Evolutionary conservation across 2,113 vertebrate species (phyloP).

Genomic region (Sula dactylatra): DNA sequence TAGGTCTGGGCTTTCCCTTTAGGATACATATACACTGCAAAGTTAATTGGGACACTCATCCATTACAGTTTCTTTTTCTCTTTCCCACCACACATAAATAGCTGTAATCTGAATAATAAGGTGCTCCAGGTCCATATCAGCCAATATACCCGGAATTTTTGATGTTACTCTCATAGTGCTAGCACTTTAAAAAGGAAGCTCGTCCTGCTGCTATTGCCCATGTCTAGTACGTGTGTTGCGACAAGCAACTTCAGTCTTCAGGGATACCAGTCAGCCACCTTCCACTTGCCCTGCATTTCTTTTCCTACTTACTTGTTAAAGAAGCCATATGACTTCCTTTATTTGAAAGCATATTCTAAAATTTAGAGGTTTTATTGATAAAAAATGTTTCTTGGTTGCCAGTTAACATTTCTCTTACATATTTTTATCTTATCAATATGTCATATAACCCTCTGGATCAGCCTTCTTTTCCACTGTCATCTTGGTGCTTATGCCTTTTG

Average conservation of each 20-base stretch:
- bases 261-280: not conserved
- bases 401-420: not conserved
- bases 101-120: not conserved
- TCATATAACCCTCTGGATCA: not conserved
- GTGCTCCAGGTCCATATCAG: not conserved
- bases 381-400: not conserved
- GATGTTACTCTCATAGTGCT: not conserved
- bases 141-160: not conserved
- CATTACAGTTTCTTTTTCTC: not conserved
- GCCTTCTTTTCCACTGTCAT: not conserved
- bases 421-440: not conserved
- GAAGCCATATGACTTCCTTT: not conserved
- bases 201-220: not conserved
- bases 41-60: not conserved
- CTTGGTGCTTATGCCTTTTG: not conserved
- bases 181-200: not conserved
- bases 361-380: not conserved
- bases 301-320: not conserved
- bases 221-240: not conserved
- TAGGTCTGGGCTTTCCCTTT: not conserved
- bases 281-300: not conserved
- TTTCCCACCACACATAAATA: not conserved
- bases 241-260: not conserved
- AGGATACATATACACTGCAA: not conserved
- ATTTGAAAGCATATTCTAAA: not conserved